These are phyloP conservation scores for Nasonia oneida DNA, from an alignment of 2,888 invertebrate genomes.

Conservation along the genomic window DNA sequence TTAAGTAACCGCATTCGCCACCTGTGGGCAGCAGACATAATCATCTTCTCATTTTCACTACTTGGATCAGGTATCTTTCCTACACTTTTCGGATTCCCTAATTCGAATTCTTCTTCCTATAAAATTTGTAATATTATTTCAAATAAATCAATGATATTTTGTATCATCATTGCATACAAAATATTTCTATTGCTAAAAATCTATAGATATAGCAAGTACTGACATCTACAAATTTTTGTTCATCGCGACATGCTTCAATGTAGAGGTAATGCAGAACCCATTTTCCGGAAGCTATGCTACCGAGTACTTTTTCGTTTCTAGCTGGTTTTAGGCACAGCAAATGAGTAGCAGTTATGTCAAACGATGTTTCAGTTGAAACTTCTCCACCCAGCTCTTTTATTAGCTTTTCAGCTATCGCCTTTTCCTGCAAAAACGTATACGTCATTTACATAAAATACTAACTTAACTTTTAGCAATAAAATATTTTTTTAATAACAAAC, in stretches of 20 bases:
- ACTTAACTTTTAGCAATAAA: background rate
- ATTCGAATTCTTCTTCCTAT: slow-evolving; percentile 91
- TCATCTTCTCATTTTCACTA: slow-evolving; percentile 78
- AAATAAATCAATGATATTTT: background rate
- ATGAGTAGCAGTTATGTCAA: slow-evolving; percentile 86
- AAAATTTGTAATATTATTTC: background rate
- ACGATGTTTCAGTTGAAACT: slow-evolving; percentile 81
- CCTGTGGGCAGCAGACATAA: slow-evolving; percentile 83
- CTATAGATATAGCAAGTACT: slow-evolving; percentile 66
- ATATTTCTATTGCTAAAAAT: background rate
- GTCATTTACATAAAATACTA: slow-evolving; percentile 14
- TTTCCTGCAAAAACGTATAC: slow-evolving; percentile 50
- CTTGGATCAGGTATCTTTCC: slow-evolving; percentile 79
- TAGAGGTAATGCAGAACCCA: slow-evolving; percentile 94
- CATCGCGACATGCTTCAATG: slow-evolving; percentile 84
- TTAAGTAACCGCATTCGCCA: slow-evolving; percentile 84
- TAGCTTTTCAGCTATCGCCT: slow-evolving; percentile 76
- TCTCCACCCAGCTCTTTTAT: slow-evolving; percentile 84
- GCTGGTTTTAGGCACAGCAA: slow-evolving; percentile 87
- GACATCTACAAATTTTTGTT: slow-evolving; percentile 84
- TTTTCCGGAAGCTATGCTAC: slow-evolving; percentile 92
- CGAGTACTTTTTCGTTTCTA: slow-evolving; percentile 93
- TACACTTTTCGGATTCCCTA: slow-evolving; percentile 87
- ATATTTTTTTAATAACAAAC: slow-evolving; percentile 62
- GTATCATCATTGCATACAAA: background rate